Percentiles rank a stretch among this genome's conserved stretches.
phyloP scores from a whole-genome alignment of 2,888 invertebrate genomes.

The Rhagonycha fulva region DNA sequence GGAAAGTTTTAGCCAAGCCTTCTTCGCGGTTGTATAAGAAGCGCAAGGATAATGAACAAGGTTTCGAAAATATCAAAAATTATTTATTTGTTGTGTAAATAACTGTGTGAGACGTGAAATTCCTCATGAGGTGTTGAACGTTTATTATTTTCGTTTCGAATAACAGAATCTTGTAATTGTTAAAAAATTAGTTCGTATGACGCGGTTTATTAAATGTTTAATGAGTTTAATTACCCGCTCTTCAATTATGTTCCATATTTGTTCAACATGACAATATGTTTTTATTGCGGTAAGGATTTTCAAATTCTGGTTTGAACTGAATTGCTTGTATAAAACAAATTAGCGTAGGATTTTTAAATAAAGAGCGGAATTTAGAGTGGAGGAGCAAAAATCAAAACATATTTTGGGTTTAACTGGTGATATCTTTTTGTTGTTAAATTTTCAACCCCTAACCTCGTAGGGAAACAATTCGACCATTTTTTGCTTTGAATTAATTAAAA shows the following conservation, averaged over 20 bases:
- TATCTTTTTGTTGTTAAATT: no score
- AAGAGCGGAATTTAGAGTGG: not conserved
- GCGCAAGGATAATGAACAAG: no score
- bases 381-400: no score
- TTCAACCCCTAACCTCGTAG: no score
- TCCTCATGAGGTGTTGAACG: not conserved
- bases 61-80: not conserved
- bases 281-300: not conserved
- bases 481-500: no score
- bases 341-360: not conserved
- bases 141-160: not conserved
- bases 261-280: not conserved
- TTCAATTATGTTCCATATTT: not conserved
- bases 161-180: not conserved
- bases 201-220: conserved; percentile 1
- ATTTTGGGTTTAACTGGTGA: no score
- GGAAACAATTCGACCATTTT: no score
- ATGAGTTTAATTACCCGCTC: not conserved
- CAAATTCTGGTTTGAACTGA: not conserved
- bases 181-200: conserved; percentile 1
- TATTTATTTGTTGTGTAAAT: not conserved
- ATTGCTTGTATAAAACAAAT: not conserved
- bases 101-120: not conserved
- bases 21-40: no score
- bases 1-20: no score